Evolutionary conservation across 2,797 vertebrate species (phyloP).

Genomic region (Chelon labrosus): DNA sequence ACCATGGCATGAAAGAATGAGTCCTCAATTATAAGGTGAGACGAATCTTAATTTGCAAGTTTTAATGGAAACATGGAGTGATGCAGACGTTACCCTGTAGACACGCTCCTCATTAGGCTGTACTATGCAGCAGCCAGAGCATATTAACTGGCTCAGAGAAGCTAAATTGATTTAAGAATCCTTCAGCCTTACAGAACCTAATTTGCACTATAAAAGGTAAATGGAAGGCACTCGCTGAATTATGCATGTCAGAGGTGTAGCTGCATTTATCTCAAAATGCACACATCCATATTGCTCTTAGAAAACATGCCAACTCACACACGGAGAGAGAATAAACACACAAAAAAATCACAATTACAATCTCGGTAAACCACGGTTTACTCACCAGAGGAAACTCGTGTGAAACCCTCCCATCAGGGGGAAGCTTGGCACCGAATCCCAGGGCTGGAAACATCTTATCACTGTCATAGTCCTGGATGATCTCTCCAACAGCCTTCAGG

Average conservation of each 20-base stretch:
- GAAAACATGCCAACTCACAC: constrained; percentile 30
- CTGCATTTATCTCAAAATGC: constrained; percentile 48
- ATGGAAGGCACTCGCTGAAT: constrained; percentile 66
- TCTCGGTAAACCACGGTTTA: constrained; percentile 32
- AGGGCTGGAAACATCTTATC: constrained; percentile 97
- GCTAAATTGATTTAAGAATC: constrained; percentile 80
- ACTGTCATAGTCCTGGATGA: constrained; percentile 98
- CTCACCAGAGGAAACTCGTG: constrained; percentile 96
- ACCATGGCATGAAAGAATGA: constrained; percentile 40
- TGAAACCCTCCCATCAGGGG: constrained; percentile 93
- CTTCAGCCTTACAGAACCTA: constrained; percentile 68
- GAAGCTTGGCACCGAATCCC: constrained; percentile 96
- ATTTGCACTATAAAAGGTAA: constrained; percentile 83
- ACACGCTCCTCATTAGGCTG: constrained; percentile 74
- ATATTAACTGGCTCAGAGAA: constrained; percentile 72
- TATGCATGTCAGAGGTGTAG: constrained; percentile 64
- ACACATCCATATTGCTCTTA: constrained; percentile 39
- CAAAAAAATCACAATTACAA: constrained; percentile 28
- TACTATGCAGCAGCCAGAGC: constrained; percentile 62
- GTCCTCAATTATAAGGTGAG: constrained; percentile 59
- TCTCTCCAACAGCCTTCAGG: constrained; percentile 95
- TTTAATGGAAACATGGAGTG: constrained; percentile 68
- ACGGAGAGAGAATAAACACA: constrained; percentile 25
- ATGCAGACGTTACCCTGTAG: constrained; percentile 64
- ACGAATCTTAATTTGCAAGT: constrained; percentile 73